Base-by-base conservation (phyloP, 2,113 vertebrate species). In the Zootoca vivipara region DNA sequence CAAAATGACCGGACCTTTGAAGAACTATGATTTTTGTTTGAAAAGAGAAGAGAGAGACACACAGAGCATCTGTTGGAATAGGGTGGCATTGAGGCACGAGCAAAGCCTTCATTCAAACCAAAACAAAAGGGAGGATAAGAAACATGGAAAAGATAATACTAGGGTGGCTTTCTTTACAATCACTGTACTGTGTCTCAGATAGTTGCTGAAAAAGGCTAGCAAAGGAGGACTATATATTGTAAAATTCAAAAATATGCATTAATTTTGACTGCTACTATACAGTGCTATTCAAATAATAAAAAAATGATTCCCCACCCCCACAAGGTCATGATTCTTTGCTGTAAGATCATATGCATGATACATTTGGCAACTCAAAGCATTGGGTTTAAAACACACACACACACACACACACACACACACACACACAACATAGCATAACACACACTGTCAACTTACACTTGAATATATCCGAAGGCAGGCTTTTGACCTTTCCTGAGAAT, bases 81-180 rank as follows among this genome's bases (percentile, higher is more conserved):
- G 13, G 26, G 15, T 42, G 56, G 33, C 35, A 20, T 35, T 33
- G 30, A 46, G n/a, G 35, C 33, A 52, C 46, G n/a, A n/a, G 24
- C 24, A 15, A 22, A 87, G 35, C 33, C 42, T 87, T 87, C 40
- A 86, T 87, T 87, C 42, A 87, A 87, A 87, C 35, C 72, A 75
- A 87, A 87, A 79, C 72, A 75, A 77, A 77, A 38, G 26, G 56
- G 72, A 78, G n/a, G 20, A 7, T 28, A 73, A 69, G 40, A 78
- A 42, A 65, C 5, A 7, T 42, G 46, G 62, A 58, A 18, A 28
- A 38, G 24, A 52, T 42, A 26, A 73, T 16, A 62, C 58, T 20
- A 62, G 72, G 58, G 46, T 12, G 72, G 22, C 15, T 74, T 18
- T 26, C n/a, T 62, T 24, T 26, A 83, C 82, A 83, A 52, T 28